Percentiles rank a stretch among this genome's conserved stretches.
Conservation (phyloP, 2,113 vertebrate species). For the Erpornis zantholeuca region DNA sequence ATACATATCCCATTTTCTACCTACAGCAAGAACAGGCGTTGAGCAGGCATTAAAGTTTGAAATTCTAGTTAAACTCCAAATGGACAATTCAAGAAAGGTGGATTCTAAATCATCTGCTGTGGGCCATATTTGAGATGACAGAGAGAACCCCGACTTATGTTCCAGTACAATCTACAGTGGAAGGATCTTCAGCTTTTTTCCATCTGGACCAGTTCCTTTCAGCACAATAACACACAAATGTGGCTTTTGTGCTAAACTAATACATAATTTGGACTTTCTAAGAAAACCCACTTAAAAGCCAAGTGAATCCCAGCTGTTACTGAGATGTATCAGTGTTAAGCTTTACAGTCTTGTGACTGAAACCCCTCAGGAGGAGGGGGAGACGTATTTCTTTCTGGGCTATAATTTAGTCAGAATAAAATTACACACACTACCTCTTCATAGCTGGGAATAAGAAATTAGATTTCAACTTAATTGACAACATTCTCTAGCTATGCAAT, state of each 20-base stretch:
- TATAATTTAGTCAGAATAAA: not conserved
- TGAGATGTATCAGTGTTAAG: not conserved
- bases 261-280: not conserved
- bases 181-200: not conserved
- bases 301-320: not conserved
- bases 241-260: not conserved
- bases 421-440: not conserved
- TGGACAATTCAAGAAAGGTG: not conserved
- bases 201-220: not conserved
- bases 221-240: not conserved
- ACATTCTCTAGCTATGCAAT: not conserved
- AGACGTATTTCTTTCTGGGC: not conserved
- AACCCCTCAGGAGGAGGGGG: not conserved
- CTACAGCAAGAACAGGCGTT: not conserved
- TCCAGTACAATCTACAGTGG: not conserved
- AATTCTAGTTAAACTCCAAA: not conserved
- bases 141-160: not conserved
- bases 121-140: fast-evolving
- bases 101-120: not conserved
- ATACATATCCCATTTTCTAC: not conserved
- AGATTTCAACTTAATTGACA: not conserved
- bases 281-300: not conserved
- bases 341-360: not conserved
- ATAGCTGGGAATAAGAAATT: not conserved
- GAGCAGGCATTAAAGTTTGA: not conserved